Evolutionary conservation across 2,888 invertebrate genomes (phyloP).

Genomic region (Hoplodrina blanda): DNA sequence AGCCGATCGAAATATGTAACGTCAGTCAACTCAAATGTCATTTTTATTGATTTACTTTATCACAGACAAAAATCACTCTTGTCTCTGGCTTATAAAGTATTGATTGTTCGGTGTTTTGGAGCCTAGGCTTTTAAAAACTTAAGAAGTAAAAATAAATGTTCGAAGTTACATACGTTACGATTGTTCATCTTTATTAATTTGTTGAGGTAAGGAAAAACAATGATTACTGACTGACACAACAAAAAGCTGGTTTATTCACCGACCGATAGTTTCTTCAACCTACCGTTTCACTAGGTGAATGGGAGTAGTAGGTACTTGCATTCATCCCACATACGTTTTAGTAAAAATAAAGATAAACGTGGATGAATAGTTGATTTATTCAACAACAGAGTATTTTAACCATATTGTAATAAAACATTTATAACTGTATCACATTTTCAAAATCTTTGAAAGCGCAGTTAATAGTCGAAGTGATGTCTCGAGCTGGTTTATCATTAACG

Average conservation of each 20-base stretch:
- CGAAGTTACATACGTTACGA: too few relatives aligned
- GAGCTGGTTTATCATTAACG: constrained; percentile 56
- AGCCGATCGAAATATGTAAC: constrained; percentile 19
- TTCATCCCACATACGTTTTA: too few relatives aligned
- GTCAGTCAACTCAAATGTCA: constrained; percentile 1
- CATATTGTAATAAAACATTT: neutral
- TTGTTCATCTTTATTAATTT: too few relatives aligned
- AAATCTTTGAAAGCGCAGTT: constrained; percentile 54
- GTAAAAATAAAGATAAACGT: neutral
- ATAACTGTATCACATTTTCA: constrained; percentile 19
- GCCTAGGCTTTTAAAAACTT: constrained; percentile 3
- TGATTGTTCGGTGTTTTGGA: constrained; percentile 1
- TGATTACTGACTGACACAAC: too few relatives aligned
- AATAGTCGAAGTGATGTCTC: constrained; percentile 65
- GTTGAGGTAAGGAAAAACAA: too few relatives aligned
- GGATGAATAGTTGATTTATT: neutral
- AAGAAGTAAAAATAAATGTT: too few relatives aligned
- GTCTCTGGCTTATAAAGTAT: neutral
- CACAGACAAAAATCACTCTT: constrained; percentile 4
- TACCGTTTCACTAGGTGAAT: too few relatives aligned
- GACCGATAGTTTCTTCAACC: too few relatives aligned
- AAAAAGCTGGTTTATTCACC: too few relatives aligned
- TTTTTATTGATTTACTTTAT: constrained; percentile 25
- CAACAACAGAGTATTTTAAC: neutral
- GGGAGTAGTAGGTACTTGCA: too few relatives aligned